Evolutionary conservation across 2,888 invertebrate genomes (phyloP).

Genomic region (Orchesella flavescens): DNA sequence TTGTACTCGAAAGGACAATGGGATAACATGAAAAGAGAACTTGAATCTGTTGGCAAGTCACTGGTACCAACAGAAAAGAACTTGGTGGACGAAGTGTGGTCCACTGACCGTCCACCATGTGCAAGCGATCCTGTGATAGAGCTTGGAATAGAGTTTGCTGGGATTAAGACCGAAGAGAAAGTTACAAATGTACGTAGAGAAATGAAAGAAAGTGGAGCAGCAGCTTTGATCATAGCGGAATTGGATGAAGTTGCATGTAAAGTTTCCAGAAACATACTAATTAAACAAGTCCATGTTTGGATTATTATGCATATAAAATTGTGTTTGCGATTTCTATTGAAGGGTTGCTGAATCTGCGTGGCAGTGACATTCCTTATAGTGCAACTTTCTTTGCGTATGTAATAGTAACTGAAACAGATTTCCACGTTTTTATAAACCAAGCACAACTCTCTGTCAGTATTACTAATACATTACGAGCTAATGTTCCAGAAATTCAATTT

Average conservation of each 20-base stretch:
- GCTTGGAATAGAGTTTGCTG: slow-evolving; percentile 73
- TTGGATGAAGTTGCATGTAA: slow-evolving; percentile 91
- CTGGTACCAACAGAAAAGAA: slow-evolving; percentile 71
- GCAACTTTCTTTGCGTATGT: slow-evolving; percentile 77
- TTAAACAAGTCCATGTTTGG: background rate
- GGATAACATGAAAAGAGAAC: slow-evolving; percentile 66
- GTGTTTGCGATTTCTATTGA: background rate
- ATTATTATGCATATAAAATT: too few species aligned
- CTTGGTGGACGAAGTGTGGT: slow-evolving; percentile 75
- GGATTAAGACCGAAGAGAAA: slow-evolving; percentile 76
- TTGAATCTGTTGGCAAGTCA: slow-evolving; percentile 69
- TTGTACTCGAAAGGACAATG: slow-evolving; percentile 72
- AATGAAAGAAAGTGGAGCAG: slow-evolving; percentile 81
- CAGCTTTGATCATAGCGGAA: slow-evolving; percentile 82
- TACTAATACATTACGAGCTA: background rate
- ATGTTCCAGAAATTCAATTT: slow-evolving; percentile 43
- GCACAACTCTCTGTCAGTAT: slow-evolving; percentile 22
- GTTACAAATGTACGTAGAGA: slow-evolving; percentile 79
- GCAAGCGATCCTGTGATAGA: slow-evolving; percentile 74
- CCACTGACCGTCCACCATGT: slow-evolving; percentile 73
- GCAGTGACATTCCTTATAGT: slow-evolving; percentile 63
- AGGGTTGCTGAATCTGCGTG: slow-evolving; percentile 67
- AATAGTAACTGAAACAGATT: slow-evolving; percentile 49
- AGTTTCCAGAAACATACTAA: slow-evolving; percentile 73
- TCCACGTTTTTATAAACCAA: slow-evolving; percentile 61